Evolutionary conservation across 2,797 vertebrate genomes (phyloP), one percentile per base, ranked within the genome.

Genomic region (Thalassophryne amazonica): DNA sequence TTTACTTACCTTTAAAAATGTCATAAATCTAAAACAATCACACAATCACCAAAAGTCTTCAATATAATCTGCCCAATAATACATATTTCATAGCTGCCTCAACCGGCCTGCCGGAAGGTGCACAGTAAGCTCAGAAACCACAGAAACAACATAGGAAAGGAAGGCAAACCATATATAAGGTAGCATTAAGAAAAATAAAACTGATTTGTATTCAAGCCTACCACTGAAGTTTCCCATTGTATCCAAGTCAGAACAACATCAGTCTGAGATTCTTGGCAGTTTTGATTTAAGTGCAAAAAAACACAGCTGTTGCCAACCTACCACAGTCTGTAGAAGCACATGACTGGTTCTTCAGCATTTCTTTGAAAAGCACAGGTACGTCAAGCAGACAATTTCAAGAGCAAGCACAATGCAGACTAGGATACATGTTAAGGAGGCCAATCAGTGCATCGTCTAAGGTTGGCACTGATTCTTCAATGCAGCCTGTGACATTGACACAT

Each of bases 331-430:
- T 53, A 31, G 20, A 47, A 27, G 41, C 31, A 24, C 60, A 60
- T 52, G 52, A 81, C 85, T 81, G 81, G 85, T 89, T 87, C 57
- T 47, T 75, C 86, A 76, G 57, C 70, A 84, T 87, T 83, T 73
- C 37, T 46, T 41, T 38, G 38, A 32, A 50, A 65, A 74, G 45
- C 52, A n/a, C 37, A 38, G 25, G 21, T 46, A 32, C 54, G 53
- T 60, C 31, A 50, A 48, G 15, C 36, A 15, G 43, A 31, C 41
- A 27, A 40, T 37, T 51, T 33, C 38, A 46, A 55, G 27, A 54
- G 34, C 14, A 8, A 57, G 32, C 21, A 36, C 27, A 48, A 42
- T 37, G 19, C 45, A 49, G 11, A 51, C 47, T 40, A 64, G 55
- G 71, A 67, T 57, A 64, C 52, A 60, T 53, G 60, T 42, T 58